Conservation (phyloP, 2,113 vertebrate genomes). For the Pachyramphus minor region DNA sequence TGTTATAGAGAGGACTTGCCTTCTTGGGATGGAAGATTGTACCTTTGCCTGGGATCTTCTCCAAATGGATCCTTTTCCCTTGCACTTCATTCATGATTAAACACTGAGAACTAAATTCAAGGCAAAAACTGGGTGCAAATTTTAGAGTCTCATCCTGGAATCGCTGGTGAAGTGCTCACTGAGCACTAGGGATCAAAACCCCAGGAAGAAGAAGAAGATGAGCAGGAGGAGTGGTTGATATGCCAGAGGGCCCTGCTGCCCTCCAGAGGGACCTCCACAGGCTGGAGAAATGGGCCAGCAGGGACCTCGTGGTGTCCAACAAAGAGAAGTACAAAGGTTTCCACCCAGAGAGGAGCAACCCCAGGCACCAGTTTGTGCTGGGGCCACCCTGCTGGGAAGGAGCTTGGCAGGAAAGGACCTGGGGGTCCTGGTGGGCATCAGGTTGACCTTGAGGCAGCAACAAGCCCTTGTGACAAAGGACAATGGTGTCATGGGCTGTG, state of each 20-base stretch:
- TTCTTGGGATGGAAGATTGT: not conserved
- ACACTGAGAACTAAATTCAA: not conserved
- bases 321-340: not conserved
- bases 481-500: not conserved
- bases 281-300: not conserved
- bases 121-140: not conserved
- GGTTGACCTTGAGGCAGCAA: not conserved
- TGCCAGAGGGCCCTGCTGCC: not conserved
- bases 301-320: not conserved
- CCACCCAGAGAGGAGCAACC: not conserved
- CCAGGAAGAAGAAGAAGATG: not conserved
- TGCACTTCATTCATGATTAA: not conserved
- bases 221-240: not conserved
- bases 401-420: not conserved
- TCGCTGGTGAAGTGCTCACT: not conserved
- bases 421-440: not conserved
- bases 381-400: not conserved
- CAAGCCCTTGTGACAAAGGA: not conserved
- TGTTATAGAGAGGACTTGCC: not conserved
- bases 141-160: not conserved
- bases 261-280: not conserved
- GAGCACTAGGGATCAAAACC: not conserved
- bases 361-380: not conserved
- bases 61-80: not conserved
- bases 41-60: not conserved